Evolutionary conservation across 2,797 vertebrate genomes (phyloP), one percentile per base, ranked within the genome.

Genomic region (Micromesistius poutassou): DNA sequence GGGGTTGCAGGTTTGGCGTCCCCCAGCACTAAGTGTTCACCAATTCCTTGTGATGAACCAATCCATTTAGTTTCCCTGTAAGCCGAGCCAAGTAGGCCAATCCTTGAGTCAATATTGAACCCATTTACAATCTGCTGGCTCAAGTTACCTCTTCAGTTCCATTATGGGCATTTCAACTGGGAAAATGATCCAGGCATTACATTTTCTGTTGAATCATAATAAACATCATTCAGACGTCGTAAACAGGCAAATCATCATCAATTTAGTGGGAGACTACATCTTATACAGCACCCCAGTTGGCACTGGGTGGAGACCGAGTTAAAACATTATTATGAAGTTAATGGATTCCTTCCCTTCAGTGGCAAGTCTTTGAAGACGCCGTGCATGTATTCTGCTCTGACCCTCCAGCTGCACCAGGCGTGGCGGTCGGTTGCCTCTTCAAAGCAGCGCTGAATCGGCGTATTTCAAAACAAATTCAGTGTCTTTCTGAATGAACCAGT

Each of bases 381-480:
- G 35, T 40, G 72, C 33, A 4, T 28, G 19, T n/a, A 73, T 28
- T 38, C 35, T 28, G 33, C 72, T 25, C 33, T 8, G 19, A 12
- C 35, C n/a, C 36, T 73, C n/a, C 33, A 25, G 33, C 22, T 36
- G 36, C 36, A 38, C 36, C 36, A 25, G 10, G 12, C 72, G 4
- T 25, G 14, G 31, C 71, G 22, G 5, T 22, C 31, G 36, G 6
- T 70, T 75, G 74, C 3, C 25, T 74, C 40, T 30, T 74, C 14
- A 30, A 42, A 35, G 36, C 9, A 4, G 25, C 72, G 77, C 35
- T 80, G 71, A 81, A 75, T 30, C 74, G 13, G 73, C 77, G 30
- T 28, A 72, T 73, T 77, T 40, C 33, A 74, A 30, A 62, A n/a
- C 16, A n/a, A 62, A 25, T 62, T 5, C n/a, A 4, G 55, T n/a